Base-by-base conservation (phyloP, 1,140 invertebrate genomes). In the Procambarus clarkii region DNA sequence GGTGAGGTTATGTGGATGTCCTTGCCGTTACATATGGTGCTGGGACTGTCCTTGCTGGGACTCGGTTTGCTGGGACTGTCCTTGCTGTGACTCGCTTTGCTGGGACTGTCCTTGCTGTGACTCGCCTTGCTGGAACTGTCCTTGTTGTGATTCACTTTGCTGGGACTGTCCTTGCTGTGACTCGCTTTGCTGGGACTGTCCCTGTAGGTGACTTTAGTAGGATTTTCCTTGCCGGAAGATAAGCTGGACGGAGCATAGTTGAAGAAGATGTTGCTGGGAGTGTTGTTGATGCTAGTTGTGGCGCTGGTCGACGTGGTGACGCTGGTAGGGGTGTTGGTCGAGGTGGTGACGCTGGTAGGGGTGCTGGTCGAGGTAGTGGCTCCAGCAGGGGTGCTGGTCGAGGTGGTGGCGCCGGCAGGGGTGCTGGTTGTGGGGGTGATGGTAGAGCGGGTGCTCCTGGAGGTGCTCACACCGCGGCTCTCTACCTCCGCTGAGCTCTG, bases 401-500 rank as follows among this genome's bases (percentile, higher is more conserved):
- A 34, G 0, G 34, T 7, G 83, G 71, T 86, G 69, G 34, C 34
- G 34, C 34, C 34, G 34, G 34, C 34, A 0, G 34, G 34, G 34
- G 34, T 34, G 34, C 34, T 34, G 34, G 34, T 1, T 0, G 34
- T 34, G 34, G 34, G 21, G 83, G 71, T 86, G 69, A 76, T 74
- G 69, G 34, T 64, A 18, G 24, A 21, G 74, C 0, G 64, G 74
- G 24, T 76, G 46, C 50, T 64, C 78, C 64, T 82, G 64, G 78
- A 50, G 24, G 87, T 88, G 18, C 78, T 74, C 58, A 88, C 87
- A 45, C 87, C 87, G 7, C 87, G 78, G 64, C 87, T 88, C 60
- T 88, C 87, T 9, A 88, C 87, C 87, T 81, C 87, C 24, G 87
- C 74, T n/a, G 87, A n/a, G 21, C 76, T 82, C 69, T 69, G 78